Conservation (phyloP, 2,888 invertebrate species). For the Acronicta aceris region DNA sequence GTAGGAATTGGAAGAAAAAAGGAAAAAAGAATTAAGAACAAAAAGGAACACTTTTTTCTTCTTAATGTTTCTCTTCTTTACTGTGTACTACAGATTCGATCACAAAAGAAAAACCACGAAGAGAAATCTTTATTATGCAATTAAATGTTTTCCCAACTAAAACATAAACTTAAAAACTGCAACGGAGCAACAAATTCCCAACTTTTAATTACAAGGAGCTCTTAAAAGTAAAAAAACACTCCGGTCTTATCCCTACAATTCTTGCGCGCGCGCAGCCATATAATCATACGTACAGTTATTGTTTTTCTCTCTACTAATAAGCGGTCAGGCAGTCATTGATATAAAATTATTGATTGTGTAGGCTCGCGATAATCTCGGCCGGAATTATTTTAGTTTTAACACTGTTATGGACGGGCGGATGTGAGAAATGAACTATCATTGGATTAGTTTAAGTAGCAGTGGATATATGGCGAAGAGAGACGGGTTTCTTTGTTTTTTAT, state of each 20-base stretch:
- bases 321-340: constrained; percentile 83
- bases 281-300: constrained; percentile 82
- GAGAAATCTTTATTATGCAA: too few relatives aligned
- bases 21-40: too few relatives aligned
- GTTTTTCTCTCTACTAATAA: constrained; percentile 85
- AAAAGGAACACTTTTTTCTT: too few relatives aligned
- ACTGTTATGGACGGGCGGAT: constrained; percentile 51
- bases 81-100: too few relatives aligned
- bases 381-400: constrained; percentile 50
- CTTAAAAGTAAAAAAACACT: constrained; percentile 2
- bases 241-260: constrained; percentile 64
- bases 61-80: too few relatives aligned
- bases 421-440: constrained; percentile 55
- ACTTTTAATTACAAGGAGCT: background rate
- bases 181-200: background rate
- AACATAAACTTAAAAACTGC: background rate
- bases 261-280: constrained; percentile 61
- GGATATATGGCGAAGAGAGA: background rate
- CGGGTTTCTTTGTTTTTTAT: too few relatives aligned
- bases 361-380: constrained; percentile 45
- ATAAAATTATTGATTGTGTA: constrained; percentile 84
- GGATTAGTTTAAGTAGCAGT: constrained; percentile 15
- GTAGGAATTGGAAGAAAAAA: too few relatives aligned
- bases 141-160: too few relatives aligned
- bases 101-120: too few relatives aligned